Evolutionary conservation across 2,797 vertebrate genomes (phyloP), one percentile per base, ranked within the genome.

Genomic region (Antennarius maculatus): DNA sequence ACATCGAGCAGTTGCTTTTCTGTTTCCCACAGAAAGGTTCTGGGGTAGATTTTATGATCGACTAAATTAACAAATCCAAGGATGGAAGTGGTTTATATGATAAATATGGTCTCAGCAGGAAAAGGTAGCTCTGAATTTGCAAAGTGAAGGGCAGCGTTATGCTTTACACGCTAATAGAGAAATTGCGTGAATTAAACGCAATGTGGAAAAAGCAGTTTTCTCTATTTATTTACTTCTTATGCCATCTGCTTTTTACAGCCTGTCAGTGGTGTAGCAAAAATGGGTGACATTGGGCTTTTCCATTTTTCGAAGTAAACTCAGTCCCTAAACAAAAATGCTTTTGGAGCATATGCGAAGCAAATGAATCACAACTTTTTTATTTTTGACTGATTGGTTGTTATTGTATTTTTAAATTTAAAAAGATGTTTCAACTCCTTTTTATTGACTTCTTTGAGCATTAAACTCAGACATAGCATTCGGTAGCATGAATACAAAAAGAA

Each of bases 21-120:
- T 86, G 74, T 85, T 89, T 86, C 71, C 84, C 76, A 79, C 87
- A 91, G 86, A 90, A 93, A 90, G 80, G 78, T 83, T 72, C 85
- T 52, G 83, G 89, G 73, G 83, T 87, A 87, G 80, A 90, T 88
- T 86, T 87, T 80, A 76, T 82, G 77, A 88, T 87, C 28, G 62
- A 71, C 81, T 86, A 88, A 83, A 90, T 91, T 85, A 86, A 81
- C 84, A 89, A 90, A 91, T 89, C 92, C 91, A 91, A 87, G 83
- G 86, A 73, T 85, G 83, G 80, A 93, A 87, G 84, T 88, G 88
- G 88, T 89, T 91, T 91, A 88, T 69, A 77, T 86, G 83, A 88
- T 83, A 80, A 84, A 81, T 70, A 82, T 77, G 86, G 81, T 89
- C 77, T 86, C 78, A 46, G 72, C 72, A 82, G 81, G 91, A 88